phyloP scores from a whole-genome alignment of 2,113 vertebrate genomes.

The Pipa parva region DNA sequence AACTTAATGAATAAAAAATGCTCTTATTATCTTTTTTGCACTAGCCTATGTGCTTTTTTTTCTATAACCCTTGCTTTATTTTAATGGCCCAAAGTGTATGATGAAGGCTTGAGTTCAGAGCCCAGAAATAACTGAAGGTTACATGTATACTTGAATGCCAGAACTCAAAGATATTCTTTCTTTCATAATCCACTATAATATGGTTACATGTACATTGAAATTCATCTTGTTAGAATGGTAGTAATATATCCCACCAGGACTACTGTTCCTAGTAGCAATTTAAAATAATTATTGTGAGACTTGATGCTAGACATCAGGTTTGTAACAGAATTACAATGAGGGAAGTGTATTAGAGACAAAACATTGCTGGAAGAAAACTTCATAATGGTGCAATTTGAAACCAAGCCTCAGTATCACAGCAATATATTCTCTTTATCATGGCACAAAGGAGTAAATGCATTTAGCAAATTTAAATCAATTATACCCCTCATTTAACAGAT shows the following conservation, averaged over 20 bases:
- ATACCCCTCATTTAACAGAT: slow-evolving; percentile 72
- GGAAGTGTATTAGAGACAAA: slow-evolving; percentile 77
- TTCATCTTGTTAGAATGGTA: slow-evolving; percentile 86
- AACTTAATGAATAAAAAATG: slow-evolving; percentile 41
- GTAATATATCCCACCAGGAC: slow-evolving; percentile 95
- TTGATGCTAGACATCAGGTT: slow-evolving; percentile 88
- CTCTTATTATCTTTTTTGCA: slow-evolving; percentile 22
- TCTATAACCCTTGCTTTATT: slow-evolving; percentile 50
- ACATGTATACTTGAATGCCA: slow-evolving; percentile 56
- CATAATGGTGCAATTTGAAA: slow-evolving; percentile 83
- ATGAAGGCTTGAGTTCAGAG: slow-evolving; percentile 55
- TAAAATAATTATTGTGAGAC: slow-evolving; percentile 97
- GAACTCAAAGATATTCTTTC: slow-evolving; percentile 65
- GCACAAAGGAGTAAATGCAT: slow-evolving; percentile 78
- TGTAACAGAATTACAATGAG: slow-evolving; percentile 89
- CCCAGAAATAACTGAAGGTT: slow-evolving; percentile 54
- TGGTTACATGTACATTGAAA: slow-evolving; percentile 78
- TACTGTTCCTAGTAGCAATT: slow-evolving; percentile 89
- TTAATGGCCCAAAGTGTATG: slow-evolving; percentile 50
- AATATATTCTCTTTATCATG: slow-evolving; percentile 81
- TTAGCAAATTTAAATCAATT: slow-evolving; percentile 83
- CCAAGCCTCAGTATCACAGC: slow-evolving; percentile 80
- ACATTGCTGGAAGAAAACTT: slow-evolving; percentile 81
- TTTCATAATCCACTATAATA: slow-evolving; percentile 72
- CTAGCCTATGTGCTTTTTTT: slow-evolving; percentile 39